phyloP scores from a whole-genome alignment of 2,888 invertebrate genomes.

The Tetragonula carbonaria region DNA sequence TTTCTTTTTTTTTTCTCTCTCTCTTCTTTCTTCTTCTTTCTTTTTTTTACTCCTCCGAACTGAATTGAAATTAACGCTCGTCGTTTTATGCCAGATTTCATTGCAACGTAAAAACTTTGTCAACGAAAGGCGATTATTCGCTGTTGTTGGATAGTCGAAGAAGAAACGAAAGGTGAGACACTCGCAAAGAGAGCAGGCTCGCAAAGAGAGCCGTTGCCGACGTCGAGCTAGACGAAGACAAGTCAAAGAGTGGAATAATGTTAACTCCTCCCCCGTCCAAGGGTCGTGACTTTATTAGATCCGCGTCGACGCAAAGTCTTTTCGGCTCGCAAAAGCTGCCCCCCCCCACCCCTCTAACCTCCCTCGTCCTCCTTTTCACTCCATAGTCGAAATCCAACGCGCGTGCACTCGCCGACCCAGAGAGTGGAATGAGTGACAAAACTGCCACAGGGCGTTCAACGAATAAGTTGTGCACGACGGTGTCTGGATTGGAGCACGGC shows the following conservation, averaged over 20 bases:
- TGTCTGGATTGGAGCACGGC: conserved; percentile 41
- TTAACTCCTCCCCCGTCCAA: conserved; percentile 56
- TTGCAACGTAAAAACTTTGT: too few relatives aligned
- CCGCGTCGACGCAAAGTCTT: conserved; percentile 75
- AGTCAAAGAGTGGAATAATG: conserved; percentile 79
- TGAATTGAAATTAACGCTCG: too few relatives aligned
- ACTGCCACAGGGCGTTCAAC: conserved; percentile 44
- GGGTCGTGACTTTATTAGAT: conserved; percentile 80
- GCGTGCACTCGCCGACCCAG: conserved; percentile 8
- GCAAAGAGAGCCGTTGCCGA: conserved; percentile 53
- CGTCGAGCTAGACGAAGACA: conserved; percentile 71
- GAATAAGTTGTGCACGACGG: conserved; percentile 3
- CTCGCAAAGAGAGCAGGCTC: conserved; percentile 25
- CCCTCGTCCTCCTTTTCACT: conserved; percentile 24
- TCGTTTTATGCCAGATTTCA: too few relatives aligned
- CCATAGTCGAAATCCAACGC: conserved; percentile 59
- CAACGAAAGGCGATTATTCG: too few relatives aligned
- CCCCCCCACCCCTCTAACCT: too few relatives aligned
- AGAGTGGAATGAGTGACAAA: conserved; percentile 43
- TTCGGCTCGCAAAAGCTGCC: conserved; percentile 61
- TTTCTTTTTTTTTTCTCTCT: too few relatives aligned
- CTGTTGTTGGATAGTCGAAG: background rate
- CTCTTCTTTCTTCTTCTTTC: too few relatives aligned
- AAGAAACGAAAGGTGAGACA: conserved; percentile 49
- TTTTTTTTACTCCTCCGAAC: too few relatives aligned